phyloP scores from a whole-genome alignment of 2,797 vertebrate species.

The Micromesistius poutassou region DNA sequence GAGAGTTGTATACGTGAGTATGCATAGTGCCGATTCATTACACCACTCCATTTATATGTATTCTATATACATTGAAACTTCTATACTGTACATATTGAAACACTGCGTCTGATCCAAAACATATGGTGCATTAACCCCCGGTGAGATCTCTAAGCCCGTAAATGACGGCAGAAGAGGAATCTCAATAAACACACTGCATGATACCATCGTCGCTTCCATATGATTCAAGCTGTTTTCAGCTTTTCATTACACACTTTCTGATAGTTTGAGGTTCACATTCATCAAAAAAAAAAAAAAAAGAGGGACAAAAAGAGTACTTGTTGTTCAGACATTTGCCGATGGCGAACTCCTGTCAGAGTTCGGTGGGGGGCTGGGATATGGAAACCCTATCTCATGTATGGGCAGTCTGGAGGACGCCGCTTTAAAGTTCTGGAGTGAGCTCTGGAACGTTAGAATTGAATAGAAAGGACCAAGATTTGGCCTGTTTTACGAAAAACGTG shows the following conservation, averaged over 20 bases:
- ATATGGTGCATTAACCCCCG: too few relatives aligned
- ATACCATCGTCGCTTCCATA: too few relatives aligned
- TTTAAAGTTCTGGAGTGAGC: slow-evolving; percentile 38
- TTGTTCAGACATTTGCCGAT: slow-evolving; percentile 22
- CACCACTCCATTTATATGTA: background rate
- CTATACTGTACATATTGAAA: too few relatives aligned
- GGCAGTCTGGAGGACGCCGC: background rate
- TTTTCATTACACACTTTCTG: too few relatives aligned
- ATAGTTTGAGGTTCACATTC: slow-evolving; percentile 13
- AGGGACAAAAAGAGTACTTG: slow-evolving; percentile 20
- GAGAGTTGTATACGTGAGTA: background rate
- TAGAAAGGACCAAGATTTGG: background rate
- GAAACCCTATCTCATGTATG: slow-evolving; percentile 17
- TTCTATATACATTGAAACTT: too few relatives aligned
- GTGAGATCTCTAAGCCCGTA: too few relatives aligned
- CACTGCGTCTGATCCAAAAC: too few relatives aligned
- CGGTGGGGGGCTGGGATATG: slow-evolving; percentile 3
- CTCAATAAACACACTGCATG: too few relatives aligned
- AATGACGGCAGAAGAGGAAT: too few relatives aligned
- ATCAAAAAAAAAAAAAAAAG: slow-evolving; percentile 12
- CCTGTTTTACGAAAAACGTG: background rate
- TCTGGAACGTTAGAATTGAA: background rate
- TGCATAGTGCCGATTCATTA: background rate
- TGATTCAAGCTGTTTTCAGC: too few relatives aligned
- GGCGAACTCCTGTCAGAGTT: slow-evolving; percentile 16